Evolutionary conservation across 2,113 vertebrate species (phyloP).

Genomic region (Rhinolophus ferrumequinum): DNA sequence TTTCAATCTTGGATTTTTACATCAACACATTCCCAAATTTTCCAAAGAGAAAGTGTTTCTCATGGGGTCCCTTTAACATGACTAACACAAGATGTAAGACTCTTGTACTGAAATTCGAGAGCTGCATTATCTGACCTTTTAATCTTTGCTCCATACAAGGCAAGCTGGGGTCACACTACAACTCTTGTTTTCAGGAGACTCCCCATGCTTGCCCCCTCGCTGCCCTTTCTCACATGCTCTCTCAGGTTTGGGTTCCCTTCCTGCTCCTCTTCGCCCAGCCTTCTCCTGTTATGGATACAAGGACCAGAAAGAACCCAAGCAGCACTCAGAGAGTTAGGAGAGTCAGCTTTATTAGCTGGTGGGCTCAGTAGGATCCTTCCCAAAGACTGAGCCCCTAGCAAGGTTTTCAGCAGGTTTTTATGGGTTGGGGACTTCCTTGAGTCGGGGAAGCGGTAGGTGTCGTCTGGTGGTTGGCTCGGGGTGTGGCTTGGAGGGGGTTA

Average conservation of each 20-base stretch:
- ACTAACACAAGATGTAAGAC: neutral
- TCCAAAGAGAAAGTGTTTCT: neutral
- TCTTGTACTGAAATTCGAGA: neutral
- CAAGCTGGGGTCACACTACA: neutral
- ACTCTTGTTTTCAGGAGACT: fast-evolving
- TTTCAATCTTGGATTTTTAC: neutral
- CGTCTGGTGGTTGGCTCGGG: too few species aligned
- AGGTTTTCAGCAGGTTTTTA: too few species aligned
- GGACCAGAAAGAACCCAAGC: too few species aligned
- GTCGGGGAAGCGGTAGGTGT: too few species aligned
- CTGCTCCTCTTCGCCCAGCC: neutral
- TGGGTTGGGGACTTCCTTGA: too few species aligned
- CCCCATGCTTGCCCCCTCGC: neutral
- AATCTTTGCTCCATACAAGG: neutral
- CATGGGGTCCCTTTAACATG: neutral
- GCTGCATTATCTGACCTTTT: neutral
- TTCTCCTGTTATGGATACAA: too few species aligned
- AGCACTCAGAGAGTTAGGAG: too few species aligned
- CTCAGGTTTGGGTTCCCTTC: neutral
- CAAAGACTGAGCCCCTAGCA: too few species aligned
- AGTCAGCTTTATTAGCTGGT: too few species aligned
- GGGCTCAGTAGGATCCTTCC: too few species aligned
- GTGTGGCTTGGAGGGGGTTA: too few species aligned
- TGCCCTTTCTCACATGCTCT: too few species aligned
- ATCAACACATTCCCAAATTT: neutral